phyloP scores from a whole-genome alignment of 2,113 vertebrate genomes.

The Stictonetta naevosa region DNA sequence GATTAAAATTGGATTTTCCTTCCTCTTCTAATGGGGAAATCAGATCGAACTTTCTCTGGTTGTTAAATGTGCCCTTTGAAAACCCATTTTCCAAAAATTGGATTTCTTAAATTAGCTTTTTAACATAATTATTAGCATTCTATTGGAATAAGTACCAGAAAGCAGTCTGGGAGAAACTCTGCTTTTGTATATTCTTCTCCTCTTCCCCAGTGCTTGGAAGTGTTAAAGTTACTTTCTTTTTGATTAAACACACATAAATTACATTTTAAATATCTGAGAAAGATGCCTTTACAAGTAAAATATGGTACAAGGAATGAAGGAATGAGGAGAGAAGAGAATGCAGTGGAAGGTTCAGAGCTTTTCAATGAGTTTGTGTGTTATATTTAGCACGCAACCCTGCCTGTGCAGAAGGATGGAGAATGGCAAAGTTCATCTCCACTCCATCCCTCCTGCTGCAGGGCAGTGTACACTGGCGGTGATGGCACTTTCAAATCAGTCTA shows the following conservation, averaged over 20 bases:
- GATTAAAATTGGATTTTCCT: constrained; percentile 64
- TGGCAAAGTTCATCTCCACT: rapidly evolving
- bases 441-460: rapidly evolving
- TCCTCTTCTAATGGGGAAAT: constrained; percentile 63
- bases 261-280: background rate
- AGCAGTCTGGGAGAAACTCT: background rate
- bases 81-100: constrained; percentile 72
- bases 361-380: background rate
- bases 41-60: constrained; percentile 56
- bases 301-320: background rate
- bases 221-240: background rate
- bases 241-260: background rate
- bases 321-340: background rate
- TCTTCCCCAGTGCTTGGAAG: background rate
- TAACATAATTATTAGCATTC: constrained; percentile 72
- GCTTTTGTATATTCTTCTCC: background rate
- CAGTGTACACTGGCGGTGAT: background rate
- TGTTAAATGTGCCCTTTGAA: constrained; percentile 71
- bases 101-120: constrained; percentile 69
- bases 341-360: background rate
- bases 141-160: constrained; percentile 38
- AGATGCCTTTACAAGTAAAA: background rate
- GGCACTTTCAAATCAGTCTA: background rate
- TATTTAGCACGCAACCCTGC: rapidly evolving
- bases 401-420: background rate